Conservation (phyloP, 2,113 vertebrate genomes). For the Pholis gunnellus region DNA sequence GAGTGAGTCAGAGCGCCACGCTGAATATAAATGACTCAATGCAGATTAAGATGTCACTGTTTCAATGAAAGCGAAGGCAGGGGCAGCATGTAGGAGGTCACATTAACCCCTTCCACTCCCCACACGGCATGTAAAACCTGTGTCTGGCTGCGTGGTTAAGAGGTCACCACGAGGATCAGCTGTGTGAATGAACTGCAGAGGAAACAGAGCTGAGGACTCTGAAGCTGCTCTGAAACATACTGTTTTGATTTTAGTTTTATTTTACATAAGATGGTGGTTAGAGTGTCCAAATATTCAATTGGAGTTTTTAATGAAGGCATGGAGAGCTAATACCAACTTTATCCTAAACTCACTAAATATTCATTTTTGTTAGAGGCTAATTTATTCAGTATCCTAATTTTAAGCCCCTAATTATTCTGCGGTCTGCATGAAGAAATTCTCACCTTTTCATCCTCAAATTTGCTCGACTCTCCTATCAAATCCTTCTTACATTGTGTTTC, state of each 20-base stretch:
- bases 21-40: slow-evolving; percentile 72
- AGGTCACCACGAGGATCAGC: slow-evolving; percentile 42
- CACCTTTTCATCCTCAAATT: not conserved
- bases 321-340: slow-evolving; percentile 17
- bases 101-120: slow-evolving; percentile 54
- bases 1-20: slow-evolving; percentile 64
- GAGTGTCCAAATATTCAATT: slow-evolving; percentile 3
- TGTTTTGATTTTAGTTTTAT: slow-evolving; percentile 28
- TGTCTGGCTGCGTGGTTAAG: slow-evolving; percentile 28
- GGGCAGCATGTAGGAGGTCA: slow-evolving; percentile 63
- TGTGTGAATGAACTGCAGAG: slow-evolving; percentile 19
- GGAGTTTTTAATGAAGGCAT: slow-evolving; percentile 18
- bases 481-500: not conserved
- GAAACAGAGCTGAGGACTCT: slow-evolving; percentile 16
- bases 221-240: slow-evolving; percentile 10
- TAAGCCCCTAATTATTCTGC: not conserved
- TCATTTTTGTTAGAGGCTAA: not conserved
- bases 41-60: slow-evolving; percentile 72
- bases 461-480: not conserved
- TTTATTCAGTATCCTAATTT: slow-evolving; percentile 20
- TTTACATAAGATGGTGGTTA: not conserved
- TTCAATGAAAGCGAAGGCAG: slow-evolving; percentile 60
- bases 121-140: slow-evolving; percentile 25
- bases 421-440: not conserved
- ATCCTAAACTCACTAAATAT: not conserved